Base-by-base conservation (phyloP, 1,140 invertebrate species). In the Olivierus martensii region DNA sequence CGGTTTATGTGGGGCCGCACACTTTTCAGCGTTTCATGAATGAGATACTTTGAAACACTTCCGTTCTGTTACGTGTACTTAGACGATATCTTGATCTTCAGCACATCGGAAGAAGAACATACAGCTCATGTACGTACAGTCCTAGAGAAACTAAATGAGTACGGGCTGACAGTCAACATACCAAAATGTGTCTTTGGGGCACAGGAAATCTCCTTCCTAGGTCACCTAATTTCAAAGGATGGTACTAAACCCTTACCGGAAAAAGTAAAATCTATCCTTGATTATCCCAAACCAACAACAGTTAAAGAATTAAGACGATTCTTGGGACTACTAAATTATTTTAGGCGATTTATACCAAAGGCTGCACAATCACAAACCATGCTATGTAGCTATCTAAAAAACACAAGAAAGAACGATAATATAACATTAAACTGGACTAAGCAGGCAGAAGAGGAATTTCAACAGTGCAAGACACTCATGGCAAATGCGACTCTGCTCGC, bases 171-270 rank as follows among this genome's bases (percentile, higher is more conserved):
- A n/a, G 6, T 46, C 12, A 45, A 44, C 9, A 3, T 17, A 34
- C 22, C 38, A 15, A 51, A 52, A 28, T 52, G 51, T 4, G 12
- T 46, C 9, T 52, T 52, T 38, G 34, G 34, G 4, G 41, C 11
- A 18, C n/a, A 15, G 12, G 49, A 51, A 51, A 36, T 46, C 2
- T 37, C 15, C 1, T 46, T 52, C 14, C 19, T 46, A 12, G 35
- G 51, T 0, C 35, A 46, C 11, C 22, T 46, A 39, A 39, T 52
- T 6, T 12, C 5, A 6, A 46, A 37, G 9, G 1, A 52, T 7
- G 35, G 51, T 4, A 52, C 34, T 11, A 6, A 46, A 22, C 44
- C 43, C 4, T 21, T 52, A 38, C 51, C 17, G 6, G 11, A 52
- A 35, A 46, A 46, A 39, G 51, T 52, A 2, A 2, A 38, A 37